Evolutionary conservation across 2,888 invertebrate genomes (phyloP).

Genomic region (Meta bourneti): DNA sequence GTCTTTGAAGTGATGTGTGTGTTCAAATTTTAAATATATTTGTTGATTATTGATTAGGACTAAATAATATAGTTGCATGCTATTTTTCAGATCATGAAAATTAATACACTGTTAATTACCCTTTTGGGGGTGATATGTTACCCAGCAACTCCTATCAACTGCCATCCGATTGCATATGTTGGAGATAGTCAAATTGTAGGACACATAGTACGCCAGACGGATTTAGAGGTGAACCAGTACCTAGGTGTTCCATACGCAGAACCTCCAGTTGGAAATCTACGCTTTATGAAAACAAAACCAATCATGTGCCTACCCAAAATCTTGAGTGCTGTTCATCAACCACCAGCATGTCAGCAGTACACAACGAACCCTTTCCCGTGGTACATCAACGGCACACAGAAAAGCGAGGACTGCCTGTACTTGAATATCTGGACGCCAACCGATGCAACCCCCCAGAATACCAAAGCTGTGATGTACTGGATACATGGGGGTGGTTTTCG

Average conservation of each 20-base stretch:
- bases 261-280: slow-evolving; percentile 38
- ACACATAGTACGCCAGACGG: not conserved
- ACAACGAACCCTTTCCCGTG: slow-evolving; percentile 16
- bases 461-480: slow-evolving; percentile 57
- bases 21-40: too few relatives aligned
- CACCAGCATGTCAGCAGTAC: slow-evolving; percentile 52
- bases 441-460: not conserved
- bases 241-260: slow-evolving; percentile 46
- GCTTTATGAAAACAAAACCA: slow-evolving; percentile 38
- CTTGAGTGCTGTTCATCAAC: not conserved
- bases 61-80: too few relatives aligned
- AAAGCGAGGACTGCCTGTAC: slow-evolving; percentile 71
- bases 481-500: slow-evolving; percentile 54
- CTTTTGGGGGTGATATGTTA: too few relatives aligned
- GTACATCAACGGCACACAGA: not conserved
- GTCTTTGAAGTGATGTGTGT: too few relatives aligned
- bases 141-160: too few relatives aligned
- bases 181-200: not conserved
- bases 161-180: not conserved
- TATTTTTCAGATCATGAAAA: too few relatives aligned
- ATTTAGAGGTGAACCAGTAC: slow-evolving; percentile 10
- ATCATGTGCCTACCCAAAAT: not conserved
- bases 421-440: slow-evolving; percentile 60
- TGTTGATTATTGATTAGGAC: too few relatives aligned
- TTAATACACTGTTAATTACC: too few relatives aligned